phyloP scores from a whole-genome alignment of 2,888 invertebrate genomes.

The Drosophila lutescens region DNA sequence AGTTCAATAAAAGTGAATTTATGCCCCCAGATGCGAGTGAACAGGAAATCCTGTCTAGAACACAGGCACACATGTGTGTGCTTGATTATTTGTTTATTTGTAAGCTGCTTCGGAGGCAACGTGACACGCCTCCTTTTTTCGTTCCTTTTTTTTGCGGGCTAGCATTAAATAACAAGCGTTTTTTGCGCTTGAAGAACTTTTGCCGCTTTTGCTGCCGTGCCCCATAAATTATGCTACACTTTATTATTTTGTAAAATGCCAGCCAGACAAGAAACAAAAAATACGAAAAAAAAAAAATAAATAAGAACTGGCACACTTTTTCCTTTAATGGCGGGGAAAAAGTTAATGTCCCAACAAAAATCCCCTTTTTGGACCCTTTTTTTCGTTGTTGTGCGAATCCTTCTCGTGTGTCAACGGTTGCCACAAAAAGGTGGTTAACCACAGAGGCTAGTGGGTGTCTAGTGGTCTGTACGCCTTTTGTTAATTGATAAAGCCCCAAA shows the following conservation, averaged over 20 bases:
- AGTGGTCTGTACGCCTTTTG: constrained; percentile 5
- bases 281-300: neutral
- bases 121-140: constrained; percentile 4
- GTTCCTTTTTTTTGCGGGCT: neutral
- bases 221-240: constrained; percentile 40
- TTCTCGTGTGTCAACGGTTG: constrained; percentile 15
- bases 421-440: constrained; percentile 35
- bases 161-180: constrained; percentile 30
- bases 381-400: constrained; percentile 1
- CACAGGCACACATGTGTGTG: constrained; percentile 15
- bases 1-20: constrained; percentile 65
- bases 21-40: constrained; percentile 37
- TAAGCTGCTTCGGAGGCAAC: constrained; percentile 17
- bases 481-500: constrained; percentile 17
- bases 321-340: constrained; percentile 33
- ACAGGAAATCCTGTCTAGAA: constrained; percentile 31
- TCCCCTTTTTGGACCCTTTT: constrained; percentile 21
- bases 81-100: constrained; percentile 70
- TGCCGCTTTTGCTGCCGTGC: constrained; percentile 3
- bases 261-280: constrained; percentile 16
- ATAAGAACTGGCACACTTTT: constrained; percentile 26
- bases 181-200: constrained; percentile 27
- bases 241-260: constrained; percentile 52
- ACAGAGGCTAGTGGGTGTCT: neutral
- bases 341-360: constrained; percentile 34